Base-by-base conservation (phyloP, 2,797 vertebrate species). In the Pseudocheirus occidentalis region DNA sequence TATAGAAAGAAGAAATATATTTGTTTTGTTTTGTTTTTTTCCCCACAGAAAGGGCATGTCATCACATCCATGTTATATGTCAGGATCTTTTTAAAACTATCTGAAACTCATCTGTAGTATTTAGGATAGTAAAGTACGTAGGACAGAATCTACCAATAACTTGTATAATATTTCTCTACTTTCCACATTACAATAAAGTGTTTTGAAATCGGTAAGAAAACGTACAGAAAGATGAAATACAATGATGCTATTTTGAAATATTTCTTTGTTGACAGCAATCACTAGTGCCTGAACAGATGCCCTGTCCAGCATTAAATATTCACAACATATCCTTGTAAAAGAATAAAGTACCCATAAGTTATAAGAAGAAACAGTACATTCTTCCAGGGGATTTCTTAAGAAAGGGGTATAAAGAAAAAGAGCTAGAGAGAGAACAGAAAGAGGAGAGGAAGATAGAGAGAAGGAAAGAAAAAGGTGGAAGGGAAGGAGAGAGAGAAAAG, bases 301-400 rank as follows among this genome's bases (percentile, higher is more conserved):
- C 96, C 95, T 90, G 31, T 97, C 97, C 96, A 95, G 96, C 97
- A 98, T 98, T 98, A 98, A 98, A 97, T 98, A 98, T 98, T 98
- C 97, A 98, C 95, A 94, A 94, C 55, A 53, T 97, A 98, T 95
- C 94, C 93, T 97, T 97, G 95, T 96, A 95, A 94, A 97, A 98
- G 96, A 98, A 98, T 96, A 97, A 98, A 98, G 96, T 91, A 95
- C 54, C 94, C 95, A 94, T 91, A 98, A 95, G 91, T 96, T 96
- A 94, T 91, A 95, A 97, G 97, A 66, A 97, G 97, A 97, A 97
- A 0, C 59, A 96, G 96, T 97, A 18, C n/a, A 94, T 92, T 92
- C 94, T 94, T 62, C 62, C 66, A 92, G 92, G 52, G 57, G 21
- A 92, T 94, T 95, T 95, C 93, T 29, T 53, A 54, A 53, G 90